phyloP scores from a whole-genome alignment of 2,113 vertebrate genomes.

The Crotalus viridis region DNA sequence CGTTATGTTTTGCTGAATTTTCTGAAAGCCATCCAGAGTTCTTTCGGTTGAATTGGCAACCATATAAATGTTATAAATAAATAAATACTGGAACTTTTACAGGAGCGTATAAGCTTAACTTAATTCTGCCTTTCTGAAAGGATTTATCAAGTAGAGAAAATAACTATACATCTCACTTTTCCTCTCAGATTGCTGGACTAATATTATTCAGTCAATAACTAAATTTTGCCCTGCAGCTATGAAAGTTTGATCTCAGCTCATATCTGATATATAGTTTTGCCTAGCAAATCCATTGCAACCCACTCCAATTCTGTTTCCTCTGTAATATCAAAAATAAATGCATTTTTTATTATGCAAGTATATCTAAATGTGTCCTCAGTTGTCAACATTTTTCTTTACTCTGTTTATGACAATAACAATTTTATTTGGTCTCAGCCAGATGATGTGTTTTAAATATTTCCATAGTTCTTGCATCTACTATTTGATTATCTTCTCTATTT shows the following conservation, averaged over 20 bases:
- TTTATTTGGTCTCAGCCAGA: background rate
- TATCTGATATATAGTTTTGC: background rate
- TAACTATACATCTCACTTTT: background rate
- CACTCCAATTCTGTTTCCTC: background rate
- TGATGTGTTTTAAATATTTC: background rate
- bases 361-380: background rate
- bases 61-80: background rate
- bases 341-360: background rate
- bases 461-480: background rate
- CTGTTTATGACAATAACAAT: background rate
- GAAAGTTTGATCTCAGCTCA: background rate
- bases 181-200: background rate
- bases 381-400: background rate
- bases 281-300: background rate
- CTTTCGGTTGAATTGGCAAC: background rate
- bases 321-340: background rate
- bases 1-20: background rate
- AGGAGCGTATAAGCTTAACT: background rate
- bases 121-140: background rate
- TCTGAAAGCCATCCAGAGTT: background rate
- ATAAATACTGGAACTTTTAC: background rate
- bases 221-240: background rate
- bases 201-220: background rate
- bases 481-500: background rate
- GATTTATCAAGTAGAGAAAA: background rate